Evolutionary conservation across 2,888 invertebrate species (phyloP), one percentile per base, ranked within the genome.

Genomic region (Lypha dubia): DNA sequence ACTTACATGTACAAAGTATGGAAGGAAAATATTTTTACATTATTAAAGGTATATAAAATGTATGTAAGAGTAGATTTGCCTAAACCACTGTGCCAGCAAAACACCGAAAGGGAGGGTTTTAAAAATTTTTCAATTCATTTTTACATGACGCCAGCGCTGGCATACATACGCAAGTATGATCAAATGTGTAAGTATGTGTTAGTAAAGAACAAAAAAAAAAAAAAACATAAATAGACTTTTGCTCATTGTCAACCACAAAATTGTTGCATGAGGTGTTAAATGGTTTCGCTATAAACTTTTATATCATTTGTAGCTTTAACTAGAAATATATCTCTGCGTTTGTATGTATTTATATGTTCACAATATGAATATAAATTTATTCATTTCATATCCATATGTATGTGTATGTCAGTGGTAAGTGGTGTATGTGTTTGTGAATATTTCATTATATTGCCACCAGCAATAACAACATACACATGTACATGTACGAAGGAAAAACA

Each of bases 191-290:
- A n/a, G 35, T 49, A 1, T 73, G 22, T 74, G 46, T 51, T 17
- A 8, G 35, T 41, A 15, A 11, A 20, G 51, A 20, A 5, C 32
- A 74, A 58, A 81, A 83, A n/a, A n/a, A n/a, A n/a, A n/a, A n/a
- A n/a, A n/a, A n/a, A n/a, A n/a, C n/a, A n/a, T n/a, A n/a, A n/a
- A n/a, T n/a, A n/a, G n/a, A 83, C 82, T 83, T 86, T 85, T 86
- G 84, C 89, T 88, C 89, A 90, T 90, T 90, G 91, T 90, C 89
- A 89, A 89, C 90, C 90, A 87, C 91, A 90, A 89, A 90, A 90
- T 90, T 89, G 90, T 88, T 91, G 90, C 90, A 88, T 89, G 90
- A 90, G 90, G 90, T 90, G 90, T 90, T 90, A 90, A 90, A 91
- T 90, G 90, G 84, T 81, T 88, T 77, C 84, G 77, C 76, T 81